Base-by-base conservation (phyloP, 2,113 vertebrate species). In the Polyodon spathula region DNA sequence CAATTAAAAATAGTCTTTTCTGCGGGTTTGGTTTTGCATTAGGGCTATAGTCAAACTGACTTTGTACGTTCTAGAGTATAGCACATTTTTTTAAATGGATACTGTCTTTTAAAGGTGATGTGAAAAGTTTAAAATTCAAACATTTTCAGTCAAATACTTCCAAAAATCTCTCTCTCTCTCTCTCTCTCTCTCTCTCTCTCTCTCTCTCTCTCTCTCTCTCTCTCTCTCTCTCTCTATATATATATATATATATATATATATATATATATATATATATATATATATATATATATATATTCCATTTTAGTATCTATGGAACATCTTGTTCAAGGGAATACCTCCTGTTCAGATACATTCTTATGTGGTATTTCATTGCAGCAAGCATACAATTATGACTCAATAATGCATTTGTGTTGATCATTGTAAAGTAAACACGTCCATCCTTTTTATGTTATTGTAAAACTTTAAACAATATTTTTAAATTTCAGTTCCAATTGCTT, bases 1-100 rank as follows among this genome's bases (percentile, higher is more conserved):
- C 61, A 82, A 77, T 82, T 89, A 84, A 83, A 48, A 38, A 66
- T 79, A 6, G 59, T 17, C 52, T 41, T 48, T 37, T 59, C 54
- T 55, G 61, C 52, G 1, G 56, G 59, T 38, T 56, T 67, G 8
- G 53, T 57, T 43, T 43, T 59, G 53, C 57, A 68, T 68, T 67
- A 58, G 43, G 14, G 61, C 51, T 41, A 50, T 64, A 66, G 62
- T 71, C 53, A 56, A 64, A 54, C 9, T 15, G 57, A 52, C 56
- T 66, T 72, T 76, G 40, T 65, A 65, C 46, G 56, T 61, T 63
- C 52, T 50, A 54, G 16, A 60, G 15, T n/a, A n/a, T 16, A 17
- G 9, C 37, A 10, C n/a, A n/a, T n/a, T n/a, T 66, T 55, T 63
- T 43, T 60, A 64, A 59, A 59, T 65, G 61, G 67, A 68, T 63